Conservation (phyloP, 2,113 vertebrate species). For the Cardinalis cardinalis region DNA sequence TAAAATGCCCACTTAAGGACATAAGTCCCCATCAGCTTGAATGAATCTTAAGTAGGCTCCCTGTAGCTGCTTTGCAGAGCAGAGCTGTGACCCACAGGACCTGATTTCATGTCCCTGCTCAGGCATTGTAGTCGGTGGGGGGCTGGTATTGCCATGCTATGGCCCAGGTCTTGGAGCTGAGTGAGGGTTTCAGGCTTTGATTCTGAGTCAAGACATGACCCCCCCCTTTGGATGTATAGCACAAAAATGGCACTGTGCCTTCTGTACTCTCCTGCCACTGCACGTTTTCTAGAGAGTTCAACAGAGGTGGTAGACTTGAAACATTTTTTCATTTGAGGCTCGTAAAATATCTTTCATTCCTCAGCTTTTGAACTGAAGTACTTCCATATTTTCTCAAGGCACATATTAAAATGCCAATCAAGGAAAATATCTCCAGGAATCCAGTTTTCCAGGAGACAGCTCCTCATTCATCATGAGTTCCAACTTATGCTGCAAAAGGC, state of each 20-base stretch:
- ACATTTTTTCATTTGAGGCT: not conserved
- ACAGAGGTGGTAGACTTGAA: not conserved
- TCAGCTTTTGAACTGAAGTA: not conserved
- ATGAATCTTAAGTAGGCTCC: not conserved
- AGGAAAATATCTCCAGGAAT: not conserved
- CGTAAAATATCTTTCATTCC: not conserved
- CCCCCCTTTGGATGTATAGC: accelerated
- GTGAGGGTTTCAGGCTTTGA: not conserved
- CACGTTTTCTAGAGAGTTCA: not conserved
- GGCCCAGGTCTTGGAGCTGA: not conserved
- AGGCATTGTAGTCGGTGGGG: accelerated
- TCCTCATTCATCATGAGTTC: not conserved
- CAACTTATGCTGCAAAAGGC: not conserved
- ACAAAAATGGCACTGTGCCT: not conserved
- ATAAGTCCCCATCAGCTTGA: not conserved
- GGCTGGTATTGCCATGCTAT: accelerated
- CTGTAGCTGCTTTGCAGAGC: not conserved
- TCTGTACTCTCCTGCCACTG: accelerated
- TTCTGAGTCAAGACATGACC: not conserved
- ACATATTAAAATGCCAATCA: not conserved
- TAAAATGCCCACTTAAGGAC: not conserved
- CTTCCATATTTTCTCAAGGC: not conserved
- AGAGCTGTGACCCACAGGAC: not conserved
- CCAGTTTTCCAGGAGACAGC: not conserved
- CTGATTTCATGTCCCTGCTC: not conserved